Evolutionary conservation across 2,797 vertebrate genomes (phyloP).

Genomic region (Sebastes dallii): DNA sequence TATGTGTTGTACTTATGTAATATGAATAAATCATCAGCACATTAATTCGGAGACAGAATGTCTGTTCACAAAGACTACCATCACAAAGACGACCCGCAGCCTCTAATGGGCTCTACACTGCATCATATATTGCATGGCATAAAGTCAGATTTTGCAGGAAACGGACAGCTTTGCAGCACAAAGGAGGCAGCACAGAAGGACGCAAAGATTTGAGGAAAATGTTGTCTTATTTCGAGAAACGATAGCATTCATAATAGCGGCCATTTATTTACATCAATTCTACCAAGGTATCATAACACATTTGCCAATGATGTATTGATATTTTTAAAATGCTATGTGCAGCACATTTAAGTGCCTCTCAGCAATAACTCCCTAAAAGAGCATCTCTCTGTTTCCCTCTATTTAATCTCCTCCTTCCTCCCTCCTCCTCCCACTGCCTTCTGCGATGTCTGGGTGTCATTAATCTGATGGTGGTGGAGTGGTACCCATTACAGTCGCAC

Average conservation of each 20-base stretch:
- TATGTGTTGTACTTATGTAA: too few relatives aligned
- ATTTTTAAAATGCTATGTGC: slow-evolving; percentile 63
- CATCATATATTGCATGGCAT: neutral
- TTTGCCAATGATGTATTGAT: slow-evolving; percentile 60
- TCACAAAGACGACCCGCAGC: neutral
- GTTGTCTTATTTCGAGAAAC: slow-evolving; percentile 11
- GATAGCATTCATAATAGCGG: neutral
- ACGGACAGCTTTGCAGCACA: neutral
- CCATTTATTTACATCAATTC: slow-evolving; percentile 37
- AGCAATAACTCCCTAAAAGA: slow-evolving; percentile 62
- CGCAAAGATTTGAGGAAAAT: neutral
- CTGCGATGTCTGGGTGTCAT: slow-evolving; percentile 66
- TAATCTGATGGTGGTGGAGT: slow-evolving; percentile 74
- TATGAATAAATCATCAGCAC: neutral
- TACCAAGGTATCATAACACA: slow-evolving; percentile 43
- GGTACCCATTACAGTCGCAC: slow-evolving; percentile 70
- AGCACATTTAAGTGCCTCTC: slow-evolving; percentile 63
- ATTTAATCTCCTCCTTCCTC: slow-evolving; percentile 47
- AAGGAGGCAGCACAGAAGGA: neutral
- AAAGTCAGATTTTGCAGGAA: neutral
- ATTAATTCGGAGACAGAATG: neutral
- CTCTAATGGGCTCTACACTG: neutral
- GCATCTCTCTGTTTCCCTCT: slow-evolving; percentile 57
- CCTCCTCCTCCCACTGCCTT: slow-evolving; percentile 30
- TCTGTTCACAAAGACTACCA: neutral